Evolutionary conservation across 2,113 vertebrate genomes (phyloP), one percentile per base, ranked within the genome.

Genomic region (Melanerpes formicivorus): DNA sequence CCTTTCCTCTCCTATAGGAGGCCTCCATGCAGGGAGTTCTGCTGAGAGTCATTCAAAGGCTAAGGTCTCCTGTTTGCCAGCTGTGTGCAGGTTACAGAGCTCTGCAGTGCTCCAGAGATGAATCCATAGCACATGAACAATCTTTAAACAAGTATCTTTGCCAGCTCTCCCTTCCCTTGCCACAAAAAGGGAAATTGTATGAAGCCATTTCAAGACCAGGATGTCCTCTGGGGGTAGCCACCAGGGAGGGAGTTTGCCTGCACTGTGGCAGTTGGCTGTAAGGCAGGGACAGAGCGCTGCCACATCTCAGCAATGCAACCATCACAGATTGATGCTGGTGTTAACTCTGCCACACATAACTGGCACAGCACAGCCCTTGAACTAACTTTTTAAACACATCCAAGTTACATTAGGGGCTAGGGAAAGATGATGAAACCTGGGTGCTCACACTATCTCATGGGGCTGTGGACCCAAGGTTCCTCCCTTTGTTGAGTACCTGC

Each of bases 41-140:
- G 88, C 84, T 67, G 32, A 84, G 42, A 90, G 77, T 71, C 58
- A 84, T 63, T 63, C 78, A 78, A 95, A 93, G 58, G 71, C 58
- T 52, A 83, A 71, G 18, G 44, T 82, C 56, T 87, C 82, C 63
- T 46, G 70, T 78, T 74, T 75, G 42, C 65, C 74, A 90, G 77
- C 54, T 88, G 52, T 5, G 11, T 71, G 66, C 58, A 81, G 54
- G 65, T 52, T 91, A 86, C 76, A 90, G 69, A 82, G 34, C 46
- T 82, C 82, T 82, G 32, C 37, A 70, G 52, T 48, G 62, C 73
- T 91, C 67, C 71, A 84, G 17, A 87, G 59, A 76, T 46, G 94
- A 83, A 91, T 80, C 40, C 17, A 7, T 55, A 87, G 76, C 76
- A 90, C 8, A 17, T 16, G 40, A 52, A 29, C 55, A 73, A 76